These are phyloP conservation scores for Panorpa germanica DNA, from an alignment of 2,888 invertebrate species.

Conservation along the genomic window DNA sequence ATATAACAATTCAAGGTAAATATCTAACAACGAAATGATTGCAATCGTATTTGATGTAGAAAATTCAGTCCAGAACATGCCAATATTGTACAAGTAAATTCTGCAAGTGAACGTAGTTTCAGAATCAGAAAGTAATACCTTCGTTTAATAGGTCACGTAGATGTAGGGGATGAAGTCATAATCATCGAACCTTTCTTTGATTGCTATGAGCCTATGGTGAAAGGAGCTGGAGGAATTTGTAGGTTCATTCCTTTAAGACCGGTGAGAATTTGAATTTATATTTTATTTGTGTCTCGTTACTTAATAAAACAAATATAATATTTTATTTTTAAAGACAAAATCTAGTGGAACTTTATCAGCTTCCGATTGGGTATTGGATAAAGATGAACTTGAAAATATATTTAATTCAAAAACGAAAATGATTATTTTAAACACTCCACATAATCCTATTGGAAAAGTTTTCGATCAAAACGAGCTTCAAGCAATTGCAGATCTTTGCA, in stretches of 20 bases:
- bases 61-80: neutral
- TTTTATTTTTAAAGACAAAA: slow-evolving; percentile 15
- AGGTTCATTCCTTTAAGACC: slow-evolving; percentile 74
- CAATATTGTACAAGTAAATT: neutral
- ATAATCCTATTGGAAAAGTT: slow-evolving; percentile 94
- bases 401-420: slow-evolving; percentile 85
- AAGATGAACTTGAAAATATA: slow-evolving; percentile 52
- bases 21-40: slow-evolving; percentile 1
- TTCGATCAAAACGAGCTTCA: slow-evolving; percentile 47
- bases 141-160: slow-evolving; percentile 48
- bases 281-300: slow-evolving; percentile 1
- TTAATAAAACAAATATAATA: slow-evolving; percentile 7
- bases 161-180: slow-evolving; percentile 78
- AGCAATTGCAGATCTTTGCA: slow-evolving; percentile 71
- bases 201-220: slow-evolving; percentile 92
- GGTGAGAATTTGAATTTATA: slow-evolving; percentile 28
- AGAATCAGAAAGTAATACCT: neutral
- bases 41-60: neutral
- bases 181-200: slow-evolving; percentile 98
- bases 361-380: slow-evolving; percentile 79
- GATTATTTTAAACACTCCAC: slow-evolving; percentile 91
- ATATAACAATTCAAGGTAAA: slow-evolving; percentile 52
- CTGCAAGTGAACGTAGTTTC: neutral
- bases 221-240: slow-evolving; percentile 68
- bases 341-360: slow-evolving; percentile 35